Percentiles rank a stretch among this genome's conserved stretches.
Evolutionary conservation across 2,113 vertebrate species (phyloP).

Genomic region (Oreochromis aureus): DNA sequence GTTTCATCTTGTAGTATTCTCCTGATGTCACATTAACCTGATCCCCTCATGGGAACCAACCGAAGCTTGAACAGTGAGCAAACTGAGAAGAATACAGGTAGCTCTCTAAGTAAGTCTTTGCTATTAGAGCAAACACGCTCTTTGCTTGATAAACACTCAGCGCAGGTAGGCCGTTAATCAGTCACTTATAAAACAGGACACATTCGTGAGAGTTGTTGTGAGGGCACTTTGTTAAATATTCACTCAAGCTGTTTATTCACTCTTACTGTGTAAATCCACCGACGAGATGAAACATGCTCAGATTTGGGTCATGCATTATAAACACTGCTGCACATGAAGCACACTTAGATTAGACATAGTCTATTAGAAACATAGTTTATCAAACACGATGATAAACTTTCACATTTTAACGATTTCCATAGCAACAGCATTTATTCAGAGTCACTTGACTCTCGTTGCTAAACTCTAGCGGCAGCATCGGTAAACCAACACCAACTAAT

Average conservation of each 20-base stretch:
- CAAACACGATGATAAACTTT: background rate
- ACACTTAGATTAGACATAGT: background rate
- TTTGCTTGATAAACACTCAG: background rate
- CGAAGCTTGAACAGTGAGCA: slow-evolving; percentile 4
- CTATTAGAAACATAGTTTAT: background rate
- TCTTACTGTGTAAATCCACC: background rate
- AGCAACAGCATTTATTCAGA: background rate
- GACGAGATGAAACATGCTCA: background rate
- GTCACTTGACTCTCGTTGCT: background rate
- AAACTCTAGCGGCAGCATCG: background rate
- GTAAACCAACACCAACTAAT: slow-evolving; percentile 25
- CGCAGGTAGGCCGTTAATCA: background rate
- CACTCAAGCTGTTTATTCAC: background rate
- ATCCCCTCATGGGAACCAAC: slow-evolving; percentile 30
- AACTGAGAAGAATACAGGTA: background rate
- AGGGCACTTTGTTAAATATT: slow-evolving; percentile 2
- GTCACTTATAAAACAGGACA: background rate
- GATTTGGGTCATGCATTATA: background rate
- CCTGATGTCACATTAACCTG: slow-evolving; percentile 49
- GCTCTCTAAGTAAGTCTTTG: background rate
- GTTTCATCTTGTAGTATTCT: slow-evolving; percentile 56
- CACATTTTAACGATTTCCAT: background rate
- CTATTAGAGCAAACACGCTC: background rate
- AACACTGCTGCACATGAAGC: background rate
- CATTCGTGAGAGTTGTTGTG: background rate